Evolutionary conservation across 1,140 invertebrate species (phyloP), one percentile per base, ranked within the genome.

Genomic region (Listronotus oregonensis): DNA sequence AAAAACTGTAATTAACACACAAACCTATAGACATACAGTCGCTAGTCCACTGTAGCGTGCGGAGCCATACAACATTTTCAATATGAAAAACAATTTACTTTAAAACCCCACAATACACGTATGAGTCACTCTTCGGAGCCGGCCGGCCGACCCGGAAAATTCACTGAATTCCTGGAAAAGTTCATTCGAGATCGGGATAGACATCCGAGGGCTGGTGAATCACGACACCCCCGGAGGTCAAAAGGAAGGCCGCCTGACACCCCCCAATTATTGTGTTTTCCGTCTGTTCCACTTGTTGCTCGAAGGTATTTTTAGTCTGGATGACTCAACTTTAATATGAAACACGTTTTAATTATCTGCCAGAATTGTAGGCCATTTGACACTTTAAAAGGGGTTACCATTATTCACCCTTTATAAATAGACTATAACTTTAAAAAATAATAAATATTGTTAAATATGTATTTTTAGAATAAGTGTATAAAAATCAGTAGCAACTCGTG

Each of bases 131-230:
- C 52, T 14, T 10, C n/a, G 37, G 49, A 42, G 43, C 39, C 14
- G 6, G 40, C 49, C 18, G 31, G 21, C n/a, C 60, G 40, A 21
- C 39, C 17, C 46, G 15, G 49, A 37, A 51, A 51, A 31, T 27
- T n/a, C 15, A 21, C 12, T 8, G 42, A 8, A 44, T 44, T 44
- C 42, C 42, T 7, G 42, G 42, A 27, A 44, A 44, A 44, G 3
- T 44, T 44, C 42, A 44, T 44, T 44, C n/a, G 42, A 44, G 42
- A 44, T 44, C n/a, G 5, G 42, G 2, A 44, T 44, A n/a, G 42
- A 44, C 42, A 37, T 37, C 34, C 34, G 11, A 37, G 34, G 34
- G 34, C 34, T 9, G 14, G 17, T 44, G 42, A 44, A 7, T 44
- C 42, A 44, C n/a, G 42, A 8, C 0, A 8, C 42, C 42, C 42